Conservation (phyloP, 2,888 invertebrate genomes). For the Crossocerus cetratus region DNA sequence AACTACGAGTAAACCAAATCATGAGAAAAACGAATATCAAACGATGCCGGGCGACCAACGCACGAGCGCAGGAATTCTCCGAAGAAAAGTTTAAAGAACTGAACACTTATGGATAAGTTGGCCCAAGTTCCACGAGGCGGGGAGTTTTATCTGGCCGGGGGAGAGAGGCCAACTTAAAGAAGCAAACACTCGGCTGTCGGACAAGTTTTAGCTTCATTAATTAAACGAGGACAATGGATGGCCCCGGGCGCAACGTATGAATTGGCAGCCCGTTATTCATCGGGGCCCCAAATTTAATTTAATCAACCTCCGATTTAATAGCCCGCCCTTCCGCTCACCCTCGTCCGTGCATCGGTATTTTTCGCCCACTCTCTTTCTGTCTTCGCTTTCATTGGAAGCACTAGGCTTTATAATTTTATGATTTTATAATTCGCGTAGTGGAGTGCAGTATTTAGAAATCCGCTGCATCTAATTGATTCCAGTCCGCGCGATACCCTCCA, state of each 20-base stretch:
- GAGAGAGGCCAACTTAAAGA: background rate
- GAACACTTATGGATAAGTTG: background rate
- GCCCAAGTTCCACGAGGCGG: background rate
- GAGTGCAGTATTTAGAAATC: constrained; percentile 36
- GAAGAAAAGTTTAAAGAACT: background rate
- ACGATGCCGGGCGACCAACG: background rate
- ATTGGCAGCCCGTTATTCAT: constrained; percentile 42
- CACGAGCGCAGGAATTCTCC: background rate
- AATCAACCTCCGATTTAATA: constrained; percentile 36
- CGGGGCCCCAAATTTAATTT: constrained; percentile 37
- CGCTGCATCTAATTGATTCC: constrained; percentile 33
- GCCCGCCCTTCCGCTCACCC: background rate
- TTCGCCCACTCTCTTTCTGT: constrained; percentile 11
- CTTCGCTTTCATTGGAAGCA: constrained; percentile 4
- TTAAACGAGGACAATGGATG: constrained; percentile 41
- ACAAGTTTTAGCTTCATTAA: constrained; percentile 36
- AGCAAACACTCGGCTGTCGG: constrained; percentile 7
- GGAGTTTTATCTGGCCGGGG: background rate
- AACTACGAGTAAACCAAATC: no score
- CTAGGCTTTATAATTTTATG: constrained; percentile 20
- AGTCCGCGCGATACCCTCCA: constrained; percentile 3
- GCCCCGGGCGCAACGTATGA: constrained; percentile 12
- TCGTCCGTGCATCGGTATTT: no score
- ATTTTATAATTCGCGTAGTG: constrained; percentile 18
- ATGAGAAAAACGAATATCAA: no score